Base-by-base conservation (phyloP, 2,888 invertebrate genomes). In the Boloria selene region DNA sequence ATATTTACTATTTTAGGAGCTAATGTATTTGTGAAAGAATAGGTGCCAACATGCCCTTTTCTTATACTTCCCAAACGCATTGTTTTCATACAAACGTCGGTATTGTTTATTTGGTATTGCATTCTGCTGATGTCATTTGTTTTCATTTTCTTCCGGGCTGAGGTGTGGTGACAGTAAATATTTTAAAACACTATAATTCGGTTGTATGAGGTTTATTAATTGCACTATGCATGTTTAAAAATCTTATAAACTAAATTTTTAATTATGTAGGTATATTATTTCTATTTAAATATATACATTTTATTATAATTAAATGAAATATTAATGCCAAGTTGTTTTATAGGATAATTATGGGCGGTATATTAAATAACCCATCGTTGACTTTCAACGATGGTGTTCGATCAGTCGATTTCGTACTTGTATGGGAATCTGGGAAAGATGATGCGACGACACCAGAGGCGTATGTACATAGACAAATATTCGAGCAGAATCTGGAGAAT, bases 331-430 rank as follows among this genome's bases (percentile, higher is more conserved):
- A 26, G 61, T 60, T 17, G 22, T 13, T 10, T 70, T 74, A 64
- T 85, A 92, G 92, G 64, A 88, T 88, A 70, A 81, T 90, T 58
- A 88, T 90, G 87, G 86, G 87, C 0, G 88, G 88, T 16, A 77
- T 89, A 1, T 68, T 82, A 16, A 88, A 86, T 75, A 93, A 92
- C 73, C 93, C 93, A 0, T 94, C 94, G 0, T 86, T 96, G 65
- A 94, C 93, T 72, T 96, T 96, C 84, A 93, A 93, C 70, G 96
- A 96, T 83, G 95, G 95, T 13, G 84, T 93, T 7, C 93, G 96
- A 26, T 94, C 95, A 4, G 95, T 97, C 74, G 96, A 97, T 87
- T 97, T 95, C 86, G 94, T 96, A 53, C 82, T 97, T 61, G 97
- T 95, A 10, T 97, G 96, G 95, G 95, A 96, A 82, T 87, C 93